Evolutionary conservation across 2,888 invertebrate species (phyloP).

Genomic region (Athalia cordata): DNA sequence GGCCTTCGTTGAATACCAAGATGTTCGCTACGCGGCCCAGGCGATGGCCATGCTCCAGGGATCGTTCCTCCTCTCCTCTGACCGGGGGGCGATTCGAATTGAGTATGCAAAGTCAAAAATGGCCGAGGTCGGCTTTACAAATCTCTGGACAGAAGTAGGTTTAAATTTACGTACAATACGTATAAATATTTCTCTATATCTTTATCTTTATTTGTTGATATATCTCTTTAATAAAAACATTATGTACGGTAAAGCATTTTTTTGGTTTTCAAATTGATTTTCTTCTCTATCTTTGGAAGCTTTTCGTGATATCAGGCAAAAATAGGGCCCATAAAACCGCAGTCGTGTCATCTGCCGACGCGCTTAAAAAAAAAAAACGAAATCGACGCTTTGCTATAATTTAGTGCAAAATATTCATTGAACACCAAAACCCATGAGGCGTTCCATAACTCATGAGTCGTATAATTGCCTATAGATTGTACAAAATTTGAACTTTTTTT

Average conservation of each 20-base stretch:
- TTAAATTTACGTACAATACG: conserved; percentile 47
- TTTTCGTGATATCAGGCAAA: not conserved
- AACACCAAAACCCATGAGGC: too few relatives aligned
- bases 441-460: too few relatives aligned
- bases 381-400: not conserved
- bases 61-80: conserved; percentile 95
- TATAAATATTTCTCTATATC: not conserved
- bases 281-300: not conserved
- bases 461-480: too few relatives aligned
- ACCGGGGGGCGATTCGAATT: conserved; percentile 97
- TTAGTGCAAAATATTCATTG: too few relatives aligned
- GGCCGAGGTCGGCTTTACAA: conserved; percentile 83
- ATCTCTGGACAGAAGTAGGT: conserved; percentile 77
- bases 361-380: not conserved
- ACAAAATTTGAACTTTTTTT: not conserved
- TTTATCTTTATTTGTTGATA: not conserved
- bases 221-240: not conserved
- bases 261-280: not conserved
- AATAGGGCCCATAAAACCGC: not conserved
- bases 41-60: conserved; percentile 97
- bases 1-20: conserved; percentile 98
- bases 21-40: conserved; percentile 91
- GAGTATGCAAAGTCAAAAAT: conserved; percentile 99
- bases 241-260: not conserved
- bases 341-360: too few relatives aligned